Evolutionary conservation across 92 coral and sea anemone genomes (phyloP).

Genomic region (Paragorgia papillata): DNA sequence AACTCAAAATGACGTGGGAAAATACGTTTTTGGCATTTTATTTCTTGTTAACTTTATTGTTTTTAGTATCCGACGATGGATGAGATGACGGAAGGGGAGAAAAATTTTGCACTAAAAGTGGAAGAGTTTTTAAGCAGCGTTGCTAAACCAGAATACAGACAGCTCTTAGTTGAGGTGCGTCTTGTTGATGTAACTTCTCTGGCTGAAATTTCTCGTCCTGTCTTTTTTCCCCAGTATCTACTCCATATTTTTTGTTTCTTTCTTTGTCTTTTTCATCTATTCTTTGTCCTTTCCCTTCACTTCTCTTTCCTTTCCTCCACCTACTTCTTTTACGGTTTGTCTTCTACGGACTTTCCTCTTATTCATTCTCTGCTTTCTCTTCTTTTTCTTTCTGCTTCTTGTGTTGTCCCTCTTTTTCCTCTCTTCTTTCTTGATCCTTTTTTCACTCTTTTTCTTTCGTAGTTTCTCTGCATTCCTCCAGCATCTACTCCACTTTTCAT

Average conservation of each 20-base stretch:
- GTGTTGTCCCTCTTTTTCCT: too few species aligned
- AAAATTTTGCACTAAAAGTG: conserved; percentile 89
- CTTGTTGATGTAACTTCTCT: neutral
- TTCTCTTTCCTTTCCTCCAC: conserved; percentile 7
- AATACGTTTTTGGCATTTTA: neutral
- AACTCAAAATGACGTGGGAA: neutral
- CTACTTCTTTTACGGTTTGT: too few species aligned
- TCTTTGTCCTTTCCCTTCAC: neutral
- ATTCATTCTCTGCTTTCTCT: too few species aligned
- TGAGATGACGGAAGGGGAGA: conserved; percentile 88
- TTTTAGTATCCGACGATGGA: conserved; percentile 78
- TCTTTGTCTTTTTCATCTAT: too few species aligned
- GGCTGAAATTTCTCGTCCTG: neutral
- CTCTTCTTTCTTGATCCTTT: too few species aligned
- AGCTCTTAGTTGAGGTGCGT: conserved; percentile 85
- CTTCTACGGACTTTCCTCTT: too few species aligned
- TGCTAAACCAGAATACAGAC: conserved; percentile 90
- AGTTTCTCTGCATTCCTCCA: too few species aligned
- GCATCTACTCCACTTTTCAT: too few species aligned
- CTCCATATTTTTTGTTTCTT: too few species aligned
- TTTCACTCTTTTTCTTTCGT: too few species aligned
- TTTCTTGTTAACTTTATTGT: neutral
- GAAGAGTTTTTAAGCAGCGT: conserved; percentile 87
- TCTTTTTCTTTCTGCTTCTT: too few species aligned
- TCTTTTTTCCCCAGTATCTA: too few species aligned